Evolutionary conservation across 2,888 invertebrate species (phyloP).

Genomic region (Lasioglossum oenotherae): DNA sequence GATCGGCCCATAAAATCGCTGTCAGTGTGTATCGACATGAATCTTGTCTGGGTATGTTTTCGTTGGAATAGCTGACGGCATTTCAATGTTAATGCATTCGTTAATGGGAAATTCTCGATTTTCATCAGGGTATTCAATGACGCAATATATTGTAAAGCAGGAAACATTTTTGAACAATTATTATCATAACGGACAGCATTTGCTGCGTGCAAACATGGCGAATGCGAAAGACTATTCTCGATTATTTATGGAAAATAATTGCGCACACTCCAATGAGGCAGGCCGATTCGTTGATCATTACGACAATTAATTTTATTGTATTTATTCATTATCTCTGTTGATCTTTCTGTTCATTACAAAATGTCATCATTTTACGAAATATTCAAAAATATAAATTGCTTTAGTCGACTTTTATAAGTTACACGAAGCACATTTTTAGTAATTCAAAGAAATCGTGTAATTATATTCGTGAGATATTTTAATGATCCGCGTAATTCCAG

Average conservation of each 20-base stretch:
- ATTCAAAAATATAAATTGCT: neutral
- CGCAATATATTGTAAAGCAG: neutral
- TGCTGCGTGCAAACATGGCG: neutral
- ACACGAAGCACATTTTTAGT: neutral
- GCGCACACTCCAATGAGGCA: neutral
- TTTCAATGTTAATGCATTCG: slow-evolving; percentile 23
- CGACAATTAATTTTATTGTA: neutral
- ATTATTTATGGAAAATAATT: neutral
- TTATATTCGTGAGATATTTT: neutral
- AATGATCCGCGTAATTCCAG: neutral
- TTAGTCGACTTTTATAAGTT: neutral
- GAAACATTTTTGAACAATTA: neutral
- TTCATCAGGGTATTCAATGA: neutral
- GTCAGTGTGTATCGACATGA: neutral
- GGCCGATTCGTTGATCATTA: neutral
- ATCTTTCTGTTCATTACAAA: neutral
- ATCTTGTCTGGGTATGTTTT: neutral
- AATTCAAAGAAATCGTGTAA: neutral
- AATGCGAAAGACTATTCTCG: neutral
- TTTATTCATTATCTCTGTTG: neutral
- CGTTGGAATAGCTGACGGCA: slow-evolving; percentile 13
- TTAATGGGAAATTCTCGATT: slow-evolving; percentile 31
- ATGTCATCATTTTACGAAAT: neutral
- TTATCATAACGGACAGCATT: neutral
- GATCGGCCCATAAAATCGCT: neutral